Evolutionary conservation across 2,888 invertebrate species (phyloP).

Genomic region (Diaphora mendica): DNA sequence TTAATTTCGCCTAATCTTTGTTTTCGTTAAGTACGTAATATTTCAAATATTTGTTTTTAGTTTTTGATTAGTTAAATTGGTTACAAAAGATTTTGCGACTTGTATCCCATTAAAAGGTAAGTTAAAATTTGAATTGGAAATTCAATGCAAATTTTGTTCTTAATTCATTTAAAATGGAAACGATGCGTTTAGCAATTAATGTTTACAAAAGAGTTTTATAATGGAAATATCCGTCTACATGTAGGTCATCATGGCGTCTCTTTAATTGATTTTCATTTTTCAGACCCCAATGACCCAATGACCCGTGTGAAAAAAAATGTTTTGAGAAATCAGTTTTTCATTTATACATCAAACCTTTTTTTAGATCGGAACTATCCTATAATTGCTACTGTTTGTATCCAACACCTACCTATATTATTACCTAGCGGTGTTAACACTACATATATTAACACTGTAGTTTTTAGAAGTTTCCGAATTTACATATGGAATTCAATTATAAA

Average conservation of each 20-base stretch:
- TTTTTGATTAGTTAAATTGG: neutral
- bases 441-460: neutral
- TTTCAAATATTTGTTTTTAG: neutral
- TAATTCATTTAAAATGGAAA: conserved; percentile 14
- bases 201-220: conserved; percentile 8
- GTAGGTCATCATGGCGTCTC: neutral
- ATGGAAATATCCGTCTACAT: neutral
- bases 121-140: conserved; percentile 13
- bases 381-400: neutral
- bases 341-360: neutral
- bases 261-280: neutral
- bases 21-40: neutral
- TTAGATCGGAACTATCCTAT: neutral
- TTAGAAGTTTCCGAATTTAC: neutral
- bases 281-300: neutral
- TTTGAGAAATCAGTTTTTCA: neutral
- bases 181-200: conserved; percentile 9
- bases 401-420: neutral
- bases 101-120: conserved; percentile 8
- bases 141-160: conserved; percentile 20
- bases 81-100: conserved; percentile 10
- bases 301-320: neutral
- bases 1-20: neutral
- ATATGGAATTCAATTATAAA: neutral
- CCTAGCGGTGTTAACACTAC: neutral